Evolutionary conservation across 2,113 vertebrate species (phyloP).

Genomic region (Alouatta palliata): DNA sequence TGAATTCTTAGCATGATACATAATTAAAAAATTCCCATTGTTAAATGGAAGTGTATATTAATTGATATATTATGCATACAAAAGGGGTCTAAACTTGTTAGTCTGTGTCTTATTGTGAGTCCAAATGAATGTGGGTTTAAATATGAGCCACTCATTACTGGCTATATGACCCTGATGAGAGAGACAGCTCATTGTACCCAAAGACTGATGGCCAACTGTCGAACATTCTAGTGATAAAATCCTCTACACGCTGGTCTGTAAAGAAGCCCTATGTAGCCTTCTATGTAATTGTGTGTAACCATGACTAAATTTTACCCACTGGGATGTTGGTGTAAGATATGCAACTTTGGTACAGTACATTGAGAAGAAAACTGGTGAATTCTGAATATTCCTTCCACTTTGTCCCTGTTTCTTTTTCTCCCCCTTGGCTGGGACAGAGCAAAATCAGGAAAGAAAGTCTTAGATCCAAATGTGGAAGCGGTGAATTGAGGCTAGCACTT

Average conservation of each 20-base stretch:
- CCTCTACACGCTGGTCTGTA: neutral
- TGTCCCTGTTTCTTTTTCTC: neutral
- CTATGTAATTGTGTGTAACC: neutral
- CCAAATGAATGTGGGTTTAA: neutral
- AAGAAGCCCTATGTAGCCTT: neutral
- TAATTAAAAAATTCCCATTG: neutral
- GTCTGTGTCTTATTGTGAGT: neutral
- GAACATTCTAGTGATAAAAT: neutral
- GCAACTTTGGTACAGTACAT: neutral
- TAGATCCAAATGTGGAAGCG: neutral
- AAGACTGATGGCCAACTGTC: no score
- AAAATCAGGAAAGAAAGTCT: neutral
- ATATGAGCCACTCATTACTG: no score
- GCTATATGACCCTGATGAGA: neutral
- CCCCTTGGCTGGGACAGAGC: neutral
- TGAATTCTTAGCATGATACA: neutral
- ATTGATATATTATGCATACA: neutral
- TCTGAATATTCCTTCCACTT: neutral
- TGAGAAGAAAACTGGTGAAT: neutral
- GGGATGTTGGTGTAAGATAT: neutral
- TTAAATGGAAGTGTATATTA: neutral
- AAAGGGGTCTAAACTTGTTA: neutral
- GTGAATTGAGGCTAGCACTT: neutral
- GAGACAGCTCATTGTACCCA: neutral
- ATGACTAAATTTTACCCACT: neutral